A percentile compares a stretch with the other conserved stretches of the same genome.
These are phyloP conservation scores for Drosophila kuntzei DNA, from an alignment of 2,888 invertebrate species.

Conservation along the genomic window DNA sequence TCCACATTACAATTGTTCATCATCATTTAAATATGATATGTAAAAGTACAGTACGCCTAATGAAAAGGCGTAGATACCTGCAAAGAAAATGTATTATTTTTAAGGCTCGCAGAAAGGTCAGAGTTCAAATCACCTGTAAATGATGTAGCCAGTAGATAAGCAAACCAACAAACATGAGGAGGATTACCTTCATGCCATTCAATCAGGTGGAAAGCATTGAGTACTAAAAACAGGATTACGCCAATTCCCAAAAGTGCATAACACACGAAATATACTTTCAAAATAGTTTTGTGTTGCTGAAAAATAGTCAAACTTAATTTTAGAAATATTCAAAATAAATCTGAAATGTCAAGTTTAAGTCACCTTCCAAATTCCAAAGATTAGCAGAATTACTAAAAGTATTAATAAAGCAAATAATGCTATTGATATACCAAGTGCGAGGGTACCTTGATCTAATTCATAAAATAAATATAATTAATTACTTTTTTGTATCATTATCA, in stretches of 20 bases:
- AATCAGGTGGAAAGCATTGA: constrained; percentile 11
- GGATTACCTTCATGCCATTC: no score
- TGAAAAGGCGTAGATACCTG: constrained; percentile 7
- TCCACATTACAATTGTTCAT: constrained; percentile 1
- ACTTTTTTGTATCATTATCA: background rate
- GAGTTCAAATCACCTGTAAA: constrained; percentile 10
- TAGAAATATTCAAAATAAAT: background rate
- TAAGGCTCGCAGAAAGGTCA: background rate
- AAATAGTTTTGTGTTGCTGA: background rate
- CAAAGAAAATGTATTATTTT: background rate
- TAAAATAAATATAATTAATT: background rate
- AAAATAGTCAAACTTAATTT: background rate
- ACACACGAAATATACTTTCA: background rate
- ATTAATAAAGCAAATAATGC: background rate
- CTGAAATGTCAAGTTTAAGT: background rate
- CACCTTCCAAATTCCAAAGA: constrained; percentile 7
- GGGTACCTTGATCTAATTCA: background rate
- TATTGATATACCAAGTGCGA: background rate
- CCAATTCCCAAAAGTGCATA: background rate
- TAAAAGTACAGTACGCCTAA: constrained; percentile 7
- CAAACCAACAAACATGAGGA: background rate
- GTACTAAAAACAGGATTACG: background rate
- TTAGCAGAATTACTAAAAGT: background rate
- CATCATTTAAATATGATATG: background rate
- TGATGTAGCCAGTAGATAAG: background rate